These are phyloP conservation scores for Cottoperca gobio DNA, from an alignment of 2,797 vertebrate species.

Conservation along the genomic window DNA sequence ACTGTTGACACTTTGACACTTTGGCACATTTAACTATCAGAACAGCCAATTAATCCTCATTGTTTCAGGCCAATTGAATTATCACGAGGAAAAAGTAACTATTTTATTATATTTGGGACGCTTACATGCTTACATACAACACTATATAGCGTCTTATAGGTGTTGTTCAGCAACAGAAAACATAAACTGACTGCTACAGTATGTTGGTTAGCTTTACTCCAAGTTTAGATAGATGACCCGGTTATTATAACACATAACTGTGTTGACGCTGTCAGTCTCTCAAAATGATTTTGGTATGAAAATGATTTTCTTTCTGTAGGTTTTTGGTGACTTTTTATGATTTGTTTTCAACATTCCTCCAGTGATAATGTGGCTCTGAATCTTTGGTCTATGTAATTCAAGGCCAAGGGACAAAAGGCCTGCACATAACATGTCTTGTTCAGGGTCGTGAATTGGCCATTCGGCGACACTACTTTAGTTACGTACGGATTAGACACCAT, in stretches of 20 bases:
- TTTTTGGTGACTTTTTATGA: background rate
- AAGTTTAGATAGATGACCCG: background rate
- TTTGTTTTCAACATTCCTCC: background rate
- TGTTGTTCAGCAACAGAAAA: background rate
- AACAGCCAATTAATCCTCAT: constrained; percentile 25
- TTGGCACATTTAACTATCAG: constrained; percentile 20
- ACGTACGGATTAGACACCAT: too few relatives aligned
- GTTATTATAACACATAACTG: too few relatives aligned
- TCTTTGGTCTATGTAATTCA: background rate
- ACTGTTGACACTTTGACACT: constrained; percentile 5
- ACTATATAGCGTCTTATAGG: background rate
- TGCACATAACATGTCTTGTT: background rate
- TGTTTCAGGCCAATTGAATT: constrained; percentile 24
- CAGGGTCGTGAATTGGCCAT: background rate
- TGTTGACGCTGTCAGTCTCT: background rate
- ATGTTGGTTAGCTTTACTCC: background rate
- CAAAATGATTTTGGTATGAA: background rate
- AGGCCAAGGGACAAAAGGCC: background rate
- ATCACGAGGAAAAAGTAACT: background rate
- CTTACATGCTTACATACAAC: background rate
- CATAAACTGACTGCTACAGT: too few relatives aligned
- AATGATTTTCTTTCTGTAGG: background rate
- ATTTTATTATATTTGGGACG: background rate
- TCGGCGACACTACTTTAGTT: background rate
- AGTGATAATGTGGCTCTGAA: background rate